phyloP scores from a whole-genome alignment of 2,888 invertebrate genomes.

The Pheosia tremula region DNA sequence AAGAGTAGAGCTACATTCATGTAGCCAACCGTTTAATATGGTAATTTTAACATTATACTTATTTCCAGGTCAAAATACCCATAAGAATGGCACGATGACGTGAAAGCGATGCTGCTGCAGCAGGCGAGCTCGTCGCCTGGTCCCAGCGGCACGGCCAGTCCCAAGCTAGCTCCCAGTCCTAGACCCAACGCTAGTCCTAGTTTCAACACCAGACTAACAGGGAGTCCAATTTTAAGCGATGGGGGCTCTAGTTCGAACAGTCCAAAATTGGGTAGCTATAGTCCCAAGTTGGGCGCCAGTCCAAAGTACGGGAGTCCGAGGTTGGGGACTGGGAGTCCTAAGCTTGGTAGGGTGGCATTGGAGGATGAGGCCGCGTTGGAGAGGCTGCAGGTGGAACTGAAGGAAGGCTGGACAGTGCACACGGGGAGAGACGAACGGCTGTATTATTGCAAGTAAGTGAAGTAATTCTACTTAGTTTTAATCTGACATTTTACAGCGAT shows the following conservation, averaged over 20 bases:
- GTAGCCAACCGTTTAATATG: too few relatives aligned
- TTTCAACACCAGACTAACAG: slow-evolving; percentile 51
- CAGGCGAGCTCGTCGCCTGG: slow-evolving; percentile 79
- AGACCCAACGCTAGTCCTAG: slow-evolving; percentile 53
- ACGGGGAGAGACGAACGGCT: slow-evolving; percentile 91
- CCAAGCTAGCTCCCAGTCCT: slow-evolving; percentile 65
- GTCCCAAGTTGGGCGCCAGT: slow-evolving; percentile 64
- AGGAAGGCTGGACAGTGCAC: slow-evolving; percentile 92
- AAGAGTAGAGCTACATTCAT: too few relatives aligned
- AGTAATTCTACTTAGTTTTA: neutral
- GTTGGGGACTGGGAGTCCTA: slow-evolving; percentile 77
- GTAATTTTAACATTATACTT: slow-evolving; percentile 12
- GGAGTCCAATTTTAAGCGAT: slow-evolving; percentile 57
- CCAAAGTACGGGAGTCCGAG: slow-evolving; percentile 73
- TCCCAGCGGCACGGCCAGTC: slow-evolving; percentile 80
- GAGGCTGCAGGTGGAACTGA: slow-evolving; percentile 84
- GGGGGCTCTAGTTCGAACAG: slow-evolving; percentile 55
- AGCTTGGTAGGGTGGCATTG: slow-evolving; percentile 52
- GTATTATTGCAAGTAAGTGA: slow-evolving; percentile 95
- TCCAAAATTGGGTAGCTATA: slow-evolving; percentile 47
- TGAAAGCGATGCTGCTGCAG: slow-evolving; percentile 80
- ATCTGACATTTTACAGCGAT: too few relatives aligned
- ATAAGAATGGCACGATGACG: slow-evolving; percentile 72
- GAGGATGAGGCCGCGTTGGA: slow-evolving; percentile 80
- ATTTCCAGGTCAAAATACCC: slow-evolving; percentile 59